These are phyloP conservation scores for Listrodromus nycthemerus DNA, from an alignment of 2,888 invertebrate species.

Conservation along the genomic window DNA sequence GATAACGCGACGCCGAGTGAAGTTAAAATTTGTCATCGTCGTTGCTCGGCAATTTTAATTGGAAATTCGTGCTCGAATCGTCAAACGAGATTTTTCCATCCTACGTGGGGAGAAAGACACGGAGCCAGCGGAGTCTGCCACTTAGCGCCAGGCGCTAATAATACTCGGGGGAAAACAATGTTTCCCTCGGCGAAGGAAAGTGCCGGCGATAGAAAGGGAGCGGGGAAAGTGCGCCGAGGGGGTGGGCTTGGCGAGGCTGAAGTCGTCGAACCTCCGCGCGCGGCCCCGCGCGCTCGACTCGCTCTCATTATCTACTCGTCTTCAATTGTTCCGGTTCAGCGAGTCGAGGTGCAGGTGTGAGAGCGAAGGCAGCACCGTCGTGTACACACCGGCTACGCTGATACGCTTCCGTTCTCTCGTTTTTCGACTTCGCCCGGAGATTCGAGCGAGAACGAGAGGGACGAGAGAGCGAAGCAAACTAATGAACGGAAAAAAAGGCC, in stretches of 20 bases:
- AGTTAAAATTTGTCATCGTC: background rate
- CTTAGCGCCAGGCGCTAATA: slow-evolving; percentile 18
- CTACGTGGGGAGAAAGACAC: background rate
- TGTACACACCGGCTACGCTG: slow-evolving; percentile 9
- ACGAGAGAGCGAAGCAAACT: slow-evolving; percentile 39
- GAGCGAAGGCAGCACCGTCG: slow-evolving; percentile 3
- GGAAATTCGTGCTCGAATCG: slow-evolving; percentile 11
- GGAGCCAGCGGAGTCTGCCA: slow-evolving; percentile 2
- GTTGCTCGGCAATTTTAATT: background rate
- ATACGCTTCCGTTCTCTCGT: slow-evolving; percentile 25
- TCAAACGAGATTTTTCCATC: slow-evolving; percentile 1
- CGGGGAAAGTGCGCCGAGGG: slow-evolving; percentile 22
- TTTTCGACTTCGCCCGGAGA: slow-evolving; percentile 15
- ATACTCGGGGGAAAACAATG: slow-evolving; percentile 37
- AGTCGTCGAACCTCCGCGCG: slow-evolving; percentile 42
- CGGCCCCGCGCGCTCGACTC: slow-evolving; percentile 25
- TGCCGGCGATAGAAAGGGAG: slow-evolving; percentile 17
- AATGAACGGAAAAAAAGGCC: background rate
- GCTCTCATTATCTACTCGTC: slow-evolving; percentile 76
- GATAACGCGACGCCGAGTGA: background rate
- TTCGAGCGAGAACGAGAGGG: slow-evolving; percentile 40
- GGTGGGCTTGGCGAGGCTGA: slow-evolving; percentile 59
- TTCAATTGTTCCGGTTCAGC: slow-evolving; percentile 77
- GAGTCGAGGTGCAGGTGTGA: slow-evolving; percentile 60
- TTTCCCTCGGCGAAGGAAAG: slow-evolving; percentile 24